Evolutionary conservation across 2,797 vertebrate genomes (phyloP), one percentile per base, ranked within the genome.

Genomic region (Myripristis jacobus): DNA sequence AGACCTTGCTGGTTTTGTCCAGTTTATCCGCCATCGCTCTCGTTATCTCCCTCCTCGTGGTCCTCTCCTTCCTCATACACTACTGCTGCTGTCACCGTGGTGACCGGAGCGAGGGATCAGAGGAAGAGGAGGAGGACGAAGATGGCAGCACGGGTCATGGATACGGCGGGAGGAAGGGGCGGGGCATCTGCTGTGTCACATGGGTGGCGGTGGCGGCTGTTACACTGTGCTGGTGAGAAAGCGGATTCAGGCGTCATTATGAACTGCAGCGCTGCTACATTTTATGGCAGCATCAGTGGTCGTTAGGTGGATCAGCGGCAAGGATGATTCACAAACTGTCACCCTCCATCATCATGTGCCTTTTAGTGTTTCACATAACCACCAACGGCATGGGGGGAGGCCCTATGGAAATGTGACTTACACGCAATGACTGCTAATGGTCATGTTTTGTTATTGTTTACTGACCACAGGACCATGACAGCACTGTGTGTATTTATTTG

Each of bases 151-250:
- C 93, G 3, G 93, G 92, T 81, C 94, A 93, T 64, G 94, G 94
- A 73, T 94, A 94, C 80, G 86, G 92, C 5, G 92, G 92, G 36
- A 92, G 89, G 86, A 96, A 96, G 90, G 95, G 94, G 81, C 92
- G 93, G 0, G 92, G 94, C 50, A 96, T 95, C 84, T 96, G 95
- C 90, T 97, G 96, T 2, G 92, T 96, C 90, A 97, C 94, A 46
- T 97, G 96, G 96, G 95, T 96, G 89, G 96, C 96, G 6, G 95
- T 97, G 27, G 94, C 95, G 0, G 92, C 96, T 2, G 95, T 97
- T 79, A 95, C 95, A 22, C 84, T 97, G 67, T 95, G 96, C 93
- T 97, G 96, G 96, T 97, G 94, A 93, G 94, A 46, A 61, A 48
- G 38, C 60, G 22, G 54, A 66, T 6, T 55, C 63, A 25, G 36